Evolutionary conservation across 1,140 invertebrate genomes (phyloP).

Genomic region (Himalopsyche phryganea): DNA sequence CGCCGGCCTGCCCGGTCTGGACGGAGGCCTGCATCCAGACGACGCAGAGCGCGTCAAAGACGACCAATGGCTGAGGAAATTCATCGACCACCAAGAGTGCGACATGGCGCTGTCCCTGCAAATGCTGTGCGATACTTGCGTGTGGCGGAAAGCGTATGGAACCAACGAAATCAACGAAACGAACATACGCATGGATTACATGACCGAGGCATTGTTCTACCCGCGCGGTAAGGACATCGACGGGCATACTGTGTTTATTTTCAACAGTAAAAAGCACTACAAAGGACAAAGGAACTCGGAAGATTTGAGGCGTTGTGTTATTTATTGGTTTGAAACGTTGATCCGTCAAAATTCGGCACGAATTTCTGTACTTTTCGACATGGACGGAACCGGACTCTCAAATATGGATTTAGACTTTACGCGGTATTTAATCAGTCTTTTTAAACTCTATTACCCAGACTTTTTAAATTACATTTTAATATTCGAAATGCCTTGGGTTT

Average conservation of each 20-base stretch:
- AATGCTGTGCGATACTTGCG: constrained; percentile 78
- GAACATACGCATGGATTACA: constrained; percentile 65
- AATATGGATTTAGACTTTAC: constrained; percentile 88
- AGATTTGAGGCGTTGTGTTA: constrained; percentile 74
- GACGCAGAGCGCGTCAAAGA: constrained; percentile 45
- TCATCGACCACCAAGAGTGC: constrained; percentile 41
- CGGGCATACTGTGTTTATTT: constrained; percentile 71
- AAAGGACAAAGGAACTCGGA: constrained; percentile 73
- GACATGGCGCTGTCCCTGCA: constrained; percentile 54
- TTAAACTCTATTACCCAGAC: constrained; percentile 88
- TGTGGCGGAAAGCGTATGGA: constrained; percentile 78
- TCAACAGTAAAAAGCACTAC: constrained; percentile 70
- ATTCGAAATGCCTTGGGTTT: constrained; percentile 92
- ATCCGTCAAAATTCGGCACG: constrained; percentile 74
- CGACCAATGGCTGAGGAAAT: constrained; percentile 44
- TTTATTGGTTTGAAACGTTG: constrained; percentile 85
- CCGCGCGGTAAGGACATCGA: constrained; percentile 75
- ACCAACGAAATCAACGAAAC: constrained; percentile 73
- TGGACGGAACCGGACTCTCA: constrained; percentile 76
- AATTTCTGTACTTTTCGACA: constrained; percentile 86
- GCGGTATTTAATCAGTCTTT: constrained; percentile 80
- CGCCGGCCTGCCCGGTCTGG: constrained; percentile 36
- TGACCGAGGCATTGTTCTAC: constrained; percentile 74
- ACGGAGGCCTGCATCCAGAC: constrained; percentile 40
- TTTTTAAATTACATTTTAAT: constrained; percentile 89